Conservation (phyloP, 2,888 invertebrate species). For the Incurvaria masculella region DNA sequence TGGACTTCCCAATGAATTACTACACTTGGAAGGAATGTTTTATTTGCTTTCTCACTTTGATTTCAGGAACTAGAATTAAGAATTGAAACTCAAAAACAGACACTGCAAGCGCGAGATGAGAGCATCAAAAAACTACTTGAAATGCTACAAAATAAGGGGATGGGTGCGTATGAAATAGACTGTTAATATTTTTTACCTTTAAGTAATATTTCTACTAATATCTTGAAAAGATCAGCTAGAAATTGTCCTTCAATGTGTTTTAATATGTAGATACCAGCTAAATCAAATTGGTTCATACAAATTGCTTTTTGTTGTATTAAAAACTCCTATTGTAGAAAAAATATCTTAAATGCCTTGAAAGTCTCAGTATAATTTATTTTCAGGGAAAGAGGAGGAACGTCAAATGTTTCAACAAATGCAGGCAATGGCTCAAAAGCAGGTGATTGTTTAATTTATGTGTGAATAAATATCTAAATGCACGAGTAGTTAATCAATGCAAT, state of each 20-base stretch:
- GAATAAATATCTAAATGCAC: too few relatives aligned
- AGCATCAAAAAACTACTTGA: conserved; percentile 98
- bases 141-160: conserved; percentile 97
- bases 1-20: too few relatives aligned
- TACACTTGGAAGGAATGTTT: too few relatives aligned
- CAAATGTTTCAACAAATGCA: conserved; percentile 98
- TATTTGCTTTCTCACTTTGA: too few relatives aligned
- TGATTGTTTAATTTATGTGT: conserved; percentile 26
- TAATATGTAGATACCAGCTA: too few relatives aligned
- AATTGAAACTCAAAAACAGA: conserved; percentile 98
- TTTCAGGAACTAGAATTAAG: conserved; percentile 89
- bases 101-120: conserved; percentile 92
- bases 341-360: neutral
- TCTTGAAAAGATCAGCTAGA: too few relatives aligned
- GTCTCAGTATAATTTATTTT: conserved; percentile 26
- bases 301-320: too few relatives aligned
- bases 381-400: conserved; percentile 94
- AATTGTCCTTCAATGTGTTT: too few relatives aligned
- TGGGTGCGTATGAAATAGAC: conserved; percentile 79
- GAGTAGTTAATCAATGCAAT: too few relatives aligned
- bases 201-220: too few relatives aligned
- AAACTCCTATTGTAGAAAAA: neutral
- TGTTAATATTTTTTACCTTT: too few relatives aligned
- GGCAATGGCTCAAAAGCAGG: conserved; percentile 95
- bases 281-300: too few relatives aligned